Conservation (phyloP, 2,797 vertebrate genomes). For the Lacerta bilineata region DNA sequence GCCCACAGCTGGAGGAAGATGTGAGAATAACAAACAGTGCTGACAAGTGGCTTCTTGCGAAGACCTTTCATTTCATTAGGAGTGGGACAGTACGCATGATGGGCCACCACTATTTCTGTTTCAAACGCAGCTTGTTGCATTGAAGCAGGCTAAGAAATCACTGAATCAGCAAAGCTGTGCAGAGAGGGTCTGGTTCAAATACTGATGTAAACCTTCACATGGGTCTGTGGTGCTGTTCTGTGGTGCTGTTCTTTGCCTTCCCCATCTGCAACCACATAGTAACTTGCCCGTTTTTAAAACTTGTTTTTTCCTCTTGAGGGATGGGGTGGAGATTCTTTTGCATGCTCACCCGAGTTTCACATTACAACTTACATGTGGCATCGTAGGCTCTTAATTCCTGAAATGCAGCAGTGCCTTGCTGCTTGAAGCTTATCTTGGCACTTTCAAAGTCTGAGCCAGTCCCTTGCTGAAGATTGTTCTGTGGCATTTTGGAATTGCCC, state of each 20-base stretch:
- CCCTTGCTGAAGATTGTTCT: not conserved
- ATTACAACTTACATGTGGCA: not conserved
- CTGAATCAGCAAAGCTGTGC: slow-evolving; percentile 47
- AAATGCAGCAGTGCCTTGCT: not conserved
- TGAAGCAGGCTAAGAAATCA: slow-evolving; percentile 34
- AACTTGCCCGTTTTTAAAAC: not conserved
- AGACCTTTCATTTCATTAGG: not conserved
- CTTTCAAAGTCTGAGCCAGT: not conserved
- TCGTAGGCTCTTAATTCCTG: not conserved
- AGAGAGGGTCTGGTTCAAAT: not conserved
- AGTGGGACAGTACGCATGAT: slow-evolving; percentile 28
- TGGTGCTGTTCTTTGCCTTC: not conserved
- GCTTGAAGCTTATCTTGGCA: not conserved
- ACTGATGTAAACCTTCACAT: not conserved
- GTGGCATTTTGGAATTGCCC: slow-evolving; percentile 15
- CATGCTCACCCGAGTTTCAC: not conserved
- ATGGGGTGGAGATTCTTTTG: not conserved
- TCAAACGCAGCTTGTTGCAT: slow-evolving; percentile 23
- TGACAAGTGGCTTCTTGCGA: slow-evolving; percentile 20
- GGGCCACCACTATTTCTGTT: slow-evolving; percentile 35
- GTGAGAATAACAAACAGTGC: slow-evolving; percentile 31
- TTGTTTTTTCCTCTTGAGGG: not conserved
- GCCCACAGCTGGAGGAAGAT: slow-evolving; percentile 52
- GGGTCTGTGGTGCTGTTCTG: not conserved
- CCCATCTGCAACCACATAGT: not conserved